Conservation (phyloP, 2,113 vertebrate genomes). For the Lates calcarifer region DNA sequence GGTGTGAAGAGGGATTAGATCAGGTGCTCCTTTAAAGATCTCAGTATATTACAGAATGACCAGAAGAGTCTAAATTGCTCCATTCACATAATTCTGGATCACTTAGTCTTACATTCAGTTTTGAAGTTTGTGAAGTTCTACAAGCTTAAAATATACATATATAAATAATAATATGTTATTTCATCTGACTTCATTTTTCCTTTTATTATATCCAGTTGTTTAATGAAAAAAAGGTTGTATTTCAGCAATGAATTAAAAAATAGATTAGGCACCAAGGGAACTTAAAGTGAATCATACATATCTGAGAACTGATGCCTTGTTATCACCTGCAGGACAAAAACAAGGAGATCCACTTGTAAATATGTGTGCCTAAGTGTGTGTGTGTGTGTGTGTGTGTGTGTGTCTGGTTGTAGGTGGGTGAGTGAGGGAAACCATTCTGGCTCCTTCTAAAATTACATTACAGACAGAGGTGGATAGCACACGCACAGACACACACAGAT, state of each 20-base stretch:
- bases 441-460: conserved; percentile 69
- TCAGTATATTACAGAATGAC: too few relatives aligned
- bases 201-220: background rate
- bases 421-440: conserved; percentile 24
- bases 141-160: background rate
- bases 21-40: too few relatives aligned
- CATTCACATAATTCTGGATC: background rate
- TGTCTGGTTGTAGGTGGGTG: conserved; percentile 6
- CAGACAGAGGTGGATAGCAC: conserved; percentile 48
- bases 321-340: conserved; percentile 17
- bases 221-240: background rate
- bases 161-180: background rate
- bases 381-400: background rate
- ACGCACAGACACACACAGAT: conserved; percentile 14
- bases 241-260: background rate
- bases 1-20: background rate
- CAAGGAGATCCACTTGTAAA: background rate
- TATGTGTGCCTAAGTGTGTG: background rate
- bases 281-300: background rate
- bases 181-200: background rate
- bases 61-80: too few relatives aligned
- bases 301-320: background rate
- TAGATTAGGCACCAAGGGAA: background rate
- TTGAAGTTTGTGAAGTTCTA: background rate
- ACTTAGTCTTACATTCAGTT: background rate